phyloP scores from a whole-genome alignment of 1,140 invertebrate genomes.

The Liolophura sinensis region DNA sequence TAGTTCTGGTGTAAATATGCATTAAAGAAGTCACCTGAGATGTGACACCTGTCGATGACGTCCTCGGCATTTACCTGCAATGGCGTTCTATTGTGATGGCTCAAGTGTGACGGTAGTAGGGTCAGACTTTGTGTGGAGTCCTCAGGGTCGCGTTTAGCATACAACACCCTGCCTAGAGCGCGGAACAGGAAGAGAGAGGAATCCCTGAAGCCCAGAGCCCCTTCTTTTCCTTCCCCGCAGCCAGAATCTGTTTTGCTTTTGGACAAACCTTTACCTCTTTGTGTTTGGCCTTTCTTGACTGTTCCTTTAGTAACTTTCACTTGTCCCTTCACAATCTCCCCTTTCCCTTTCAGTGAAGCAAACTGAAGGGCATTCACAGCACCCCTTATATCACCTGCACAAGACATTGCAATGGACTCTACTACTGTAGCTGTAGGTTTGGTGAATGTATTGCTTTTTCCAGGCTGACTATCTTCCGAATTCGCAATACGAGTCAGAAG shows the following conservation, averaged over 20 bases:
- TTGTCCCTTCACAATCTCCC: conserved; percentile 14
- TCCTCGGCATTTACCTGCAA: conserved; percentile 33
- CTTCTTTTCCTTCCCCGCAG: conserved; percentile 9
- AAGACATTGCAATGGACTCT: conserved; percentile 49
- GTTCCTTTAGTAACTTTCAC: conserved; percentile 6
- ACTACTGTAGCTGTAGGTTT: conserved; percentile 40
- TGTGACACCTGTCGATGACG: conserved; percentile 46
- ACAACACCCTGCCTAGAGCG: conserved; percentile 56
- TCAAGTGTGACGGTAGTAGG: not conserved
- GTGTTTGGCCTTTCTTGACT: conserved; percentile 4
- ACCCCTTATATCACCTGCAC: conserved; percentile 52
- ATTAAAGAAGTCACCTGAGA: conserved; percentile 52
- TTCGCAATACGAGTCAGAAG: conserved; percentile 45
- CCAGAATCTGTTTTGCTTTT: conserved; percentile 4
- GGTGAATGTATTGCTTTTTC: conserved; percentile 24
- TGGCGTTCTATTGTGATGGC: not conserved
- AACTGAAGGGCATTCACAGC: conserved; percentile 58
- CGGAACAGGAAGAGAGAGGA: conserved; percentile 52
- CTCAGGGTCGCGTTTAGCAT: conserved; percentile 52
- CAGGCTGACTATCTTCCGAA: conserved; percentile 33
- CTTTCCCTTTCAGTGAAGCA: conserved; percentile 48
- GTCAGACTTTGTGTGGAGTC: not conserved
- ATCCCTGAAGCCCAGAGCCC: conserved; percentile 35
- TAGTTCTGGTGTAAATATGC: conserved; percentile 58
- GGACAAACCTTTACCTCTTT: conserved; percentile 17